These are phyloP conservation scores for Scaptomyza hsui DNA, from an alignment of 1,140 invertebrate species.

Conservation along the genomic window DNA sequence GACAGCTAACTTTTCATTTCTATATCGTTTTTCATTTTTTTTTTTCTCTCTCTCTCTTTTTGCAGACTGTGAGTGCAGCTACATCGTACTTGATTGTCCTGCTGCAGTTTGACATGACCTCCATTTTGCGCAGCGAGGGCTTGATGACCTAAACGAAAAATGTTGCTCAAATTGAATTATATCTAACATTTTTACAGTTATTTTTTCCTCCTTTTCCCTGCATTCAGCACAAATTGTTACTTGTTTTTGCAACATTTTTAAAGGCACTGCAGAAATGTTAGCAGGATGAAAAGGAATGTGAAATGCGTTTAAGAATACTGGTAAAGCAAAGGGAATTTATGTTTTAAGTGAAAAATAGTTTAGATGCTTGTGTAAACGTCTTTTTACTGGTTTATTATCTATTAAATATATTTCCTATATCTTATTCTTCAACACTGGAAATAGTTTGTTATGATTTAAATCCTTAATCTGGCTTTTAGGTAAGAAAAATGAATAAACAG, in stretches of 20 bases:
- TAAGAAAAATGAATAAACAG: no score
- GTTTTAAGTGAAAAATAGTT: no score
- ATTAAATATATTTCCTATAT: no score
- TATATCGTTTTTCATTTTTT: not conserved
- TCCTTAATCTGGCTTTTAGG: no score
- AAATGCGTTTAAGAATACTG: conserved; percentile 5
- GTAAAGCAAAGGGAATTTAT: not conserved
- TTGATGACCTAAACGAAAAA: conserved; percentile 63
- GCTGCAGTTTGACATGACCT: conserved; percentile 83
- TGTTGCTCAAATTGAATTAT: conserved; percentile 38
- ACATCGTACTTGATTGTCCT: conserved; percentile 83
- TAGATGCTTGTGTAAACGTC: no score
- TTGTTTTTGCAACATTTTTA: conserved; percentile 24
- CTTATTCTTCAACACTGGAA: no score
- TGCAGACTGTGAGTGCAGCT: conserved; percentile 81
- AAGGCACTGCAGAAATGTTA: conserved; percentile 3
- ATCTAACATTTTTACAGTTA: not conserved
- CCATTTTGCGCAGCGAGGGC: conserved; percentile 74
- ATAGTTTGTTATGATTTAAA: no score
- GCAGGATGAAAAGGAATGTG: not conserved
- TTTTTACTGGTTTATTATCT: no score
- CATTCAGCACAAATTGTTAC: not conserved
- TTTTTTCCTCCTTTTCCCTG: not conserved
- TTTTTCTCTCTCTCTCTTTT: conserved; percentile 36
- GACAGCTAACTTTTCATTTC: not conserved